phyloP scores from a whole-genome alignment of 1,140 invertebrate genomes.

The Drosophila lacteicornis region DNA sequence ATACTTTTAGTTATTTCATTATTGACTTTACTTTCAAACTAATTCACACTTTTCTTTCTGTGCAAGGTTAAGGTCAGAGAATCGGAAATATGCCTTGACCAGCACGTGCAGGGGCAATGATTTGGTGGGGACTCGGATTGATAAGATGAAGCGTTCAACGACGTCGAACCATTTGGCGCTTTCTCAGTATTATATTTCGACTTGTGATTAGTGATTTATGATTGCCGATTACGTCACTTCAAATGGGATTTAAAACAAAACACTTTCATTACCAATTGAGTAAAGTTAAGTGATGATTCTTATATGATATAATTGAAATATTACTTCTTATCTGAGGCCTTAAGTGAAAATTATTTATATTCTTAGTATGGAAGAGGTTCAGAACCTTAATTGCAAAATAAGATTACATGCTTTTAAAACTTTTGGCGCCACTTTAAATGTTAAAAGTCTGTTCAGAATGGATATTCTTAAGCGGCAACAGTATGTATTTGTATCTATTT shows the following conservation, averaged over 20 bases:
- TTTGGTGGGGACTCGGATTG: slow-evolving; percentile 13
- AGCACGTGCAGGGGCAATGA: slow-evolving; percentile 33
- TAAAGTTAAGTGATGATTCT: background rate
- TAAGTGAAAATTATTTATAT: too few species aligned
- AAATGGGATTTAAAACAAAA: background rate
- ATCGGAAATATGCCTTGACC: slow-evolving; percentile 30
- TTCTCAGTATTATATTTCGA: slow-evolving; percentile 14
- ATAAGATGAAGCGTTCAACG: slow-evolving; percentile 30
- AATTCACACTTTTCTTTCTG: background rate
- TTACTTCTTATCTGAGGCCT: too few species aligned
- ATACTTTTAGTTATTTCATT: too few species aligned
- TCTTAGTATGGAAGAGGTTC: too few species aligned
- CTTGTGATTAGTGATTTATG: slow-evolving; percentile 10
- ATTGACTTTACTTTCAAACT: background rate
- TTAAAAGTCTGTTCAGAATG: too few species aligned
- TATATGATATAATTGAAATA: background rate
- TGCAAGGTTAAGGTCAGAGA: slow-evolving; percentile 18
- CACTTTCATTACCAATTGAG: background rate
- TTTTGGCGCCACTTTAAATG: too few species aligned
- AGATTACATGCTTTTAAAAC: too few species aligned
- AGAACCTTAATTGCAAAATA: background rate
- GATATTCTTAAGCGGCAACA: too few species aligned
- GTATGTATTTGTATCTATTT: too few species aligned
- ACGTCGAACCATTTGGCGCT: slow-evolving; percentile 19
- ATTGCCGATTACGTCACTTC: slow-evolving; percentile 5